Conservation (phyloP, 2,797 vertebrate genomes). For the Cossypha polioptera region DNA sequence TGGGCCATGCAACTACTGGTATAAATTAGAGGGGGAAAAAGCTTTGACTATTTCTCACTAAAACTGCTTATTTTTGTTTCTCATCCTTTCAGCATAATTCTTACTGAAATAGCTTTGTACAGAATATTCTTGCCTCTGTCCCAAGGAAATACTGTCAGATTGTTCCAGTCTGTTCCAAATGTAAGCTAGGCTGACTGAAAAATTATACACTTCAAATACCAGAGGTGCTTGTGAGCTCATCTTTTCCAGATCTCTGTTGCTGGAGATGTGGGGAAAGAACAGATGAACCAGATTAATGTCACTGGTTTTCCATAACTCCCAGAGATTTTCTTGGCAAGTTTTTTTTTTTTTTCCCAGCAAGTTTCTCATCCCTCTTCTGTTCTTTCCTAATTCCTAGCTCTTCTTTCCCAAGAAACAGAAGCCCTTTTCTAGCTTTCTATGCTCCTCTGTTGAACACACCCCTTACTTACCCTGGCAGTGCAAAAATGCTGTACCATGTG, state of each 20-base stretch:
- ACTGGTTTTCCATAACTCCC: neutral
- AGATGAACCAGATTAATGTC: neutral
- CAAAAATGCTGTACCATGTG: neutral
- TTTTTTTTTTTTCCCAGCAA: neutral
- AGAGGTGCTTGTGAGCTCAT: neutral
- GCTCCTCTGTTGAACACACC: neutral
- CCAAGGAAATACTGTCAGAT: neutral
- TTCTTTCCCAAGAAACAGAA: neutral
- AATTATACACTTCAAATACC: constrained; percentile 15
- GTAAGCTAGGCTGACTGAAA: neutral
- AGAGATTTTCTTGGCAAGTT: neutral
- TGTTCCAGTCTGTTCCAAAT: neutral
- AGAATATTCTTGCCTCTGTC: neutral
- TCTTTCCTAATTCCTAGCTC: neutral
- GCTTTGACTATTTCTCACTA: neutral
- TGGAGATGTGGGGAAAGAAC: neutral
- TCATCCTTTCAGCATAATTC: neutral
- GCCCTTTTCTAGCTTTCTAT: neutral
- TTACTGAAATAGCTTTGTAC: neutral
- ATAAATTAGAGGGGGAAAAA: neutral
- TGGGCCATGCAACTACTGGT: neutral
- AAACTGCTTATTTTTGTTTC: neutral
- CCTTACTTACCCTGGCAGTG: neutral
- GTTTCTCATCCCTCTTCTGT: neutral
- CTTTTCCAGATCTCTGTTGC: neutral